Evolutionary conservation across 2,888 invertebrate species (phyloP).

Genomic region (Petrolisthes cinctipes): DNA sequence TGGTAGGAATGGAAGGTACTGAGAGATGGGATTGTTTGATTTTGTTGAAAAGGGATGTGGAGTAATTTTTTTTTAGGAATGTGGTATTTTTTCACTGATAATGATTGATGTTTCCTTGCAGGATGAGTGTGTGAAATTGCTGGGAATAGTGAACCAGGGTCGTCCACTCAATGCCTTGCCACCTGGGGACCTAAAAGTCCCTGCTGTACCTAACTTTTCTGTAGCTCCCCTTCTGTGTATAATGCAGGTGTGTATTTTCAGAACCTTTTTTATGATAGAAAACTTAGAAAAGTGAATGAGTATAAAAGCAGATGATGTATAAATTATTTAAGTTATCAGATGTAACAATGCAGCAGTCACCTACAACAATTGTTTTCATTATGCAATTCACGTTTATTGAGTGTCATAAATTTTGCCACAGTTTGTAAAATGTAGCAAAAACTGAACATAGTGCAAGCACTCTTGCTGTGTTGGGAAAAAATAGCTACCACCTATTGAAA

Average conservation of each 20-base stretch:
- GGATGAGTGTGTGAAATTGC: conserved; percentile 36
- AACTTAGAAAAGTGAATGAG: too few relatives aligned
- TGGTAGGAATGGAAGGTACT: background rate
- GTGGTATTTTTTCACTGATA: background rate
- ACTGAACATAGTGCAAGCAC: too few relatives aligned
- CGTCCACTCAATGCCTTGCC: conserved; percentile 56
- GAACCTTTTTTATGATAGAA: too few relatives aligned
- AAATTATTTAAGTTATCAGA: too few relatives aligned
- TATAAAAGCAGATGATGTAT: too few relatives aligned
- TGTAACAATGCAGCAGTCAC: too few relatives aligned
- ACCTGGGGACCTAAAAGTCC: conserved; percentile 40
- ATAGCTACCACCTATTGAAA: too few relatives aligned
- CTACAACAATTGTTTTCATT: too few relatives aligned
- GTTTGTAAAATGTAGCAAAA: too few relatives aligned
- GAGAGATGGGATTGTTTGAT: background rate
- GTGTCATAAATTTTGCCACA: too few relatives aligned
- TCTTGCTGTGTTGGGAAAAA: too few relatives aligned
- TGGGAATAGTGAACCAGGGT: conserved; percentile 51
- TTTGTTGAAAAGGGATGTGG: background rate
- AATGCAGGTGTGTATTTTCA: background rate
- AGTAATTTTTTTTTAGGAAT: background rate
- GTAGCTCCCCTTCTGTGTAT: conserved; percentile 36
- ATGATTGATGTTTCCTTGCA: background rate
- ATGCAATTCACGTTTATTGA: too few relatives aligned
- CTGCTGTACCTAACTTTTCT: conserved; percentile 35